Conservation (phyloP, 2,797 vertebrate genomes). For the Myotis myotis region DNA sequence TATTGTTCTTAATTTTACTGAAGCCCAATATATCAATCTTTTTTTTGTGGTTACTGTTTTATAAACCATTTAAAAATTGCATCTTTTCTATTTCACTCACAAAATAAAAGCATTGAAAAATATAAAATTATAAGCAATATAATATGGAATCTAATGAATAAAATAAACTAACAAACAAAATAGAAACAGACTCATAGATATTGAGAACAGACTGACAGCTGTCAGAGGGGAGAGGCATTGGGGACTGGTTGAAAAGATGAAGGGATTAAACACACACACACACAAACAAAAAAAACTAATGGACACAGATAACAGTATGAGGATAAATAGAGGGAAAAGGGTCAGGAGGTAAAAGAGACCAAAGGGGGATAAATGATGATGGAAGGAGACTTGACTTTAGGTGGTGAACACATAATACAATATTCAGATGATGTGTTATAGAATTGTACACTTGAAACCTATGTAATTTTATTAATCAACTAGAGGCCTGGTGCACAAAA, state of each 20-base stretch:
- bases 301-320: background rate
- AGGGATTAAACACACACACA: background rate
- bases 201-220: background rate
- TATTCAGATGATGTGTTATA: background rate
- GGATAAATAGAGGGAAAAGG: background rate
- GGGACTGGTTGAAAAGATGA: background rate
- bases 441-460: background rate
- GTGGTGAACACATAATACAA: background rate
- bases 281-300: background rate
- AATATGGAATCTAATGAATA: too few relatives aligned
- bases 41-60: background rate
- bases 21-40: background rate
- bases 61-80: conserved; percentile 1
- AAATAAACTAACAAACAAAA: too few relatives aligned
- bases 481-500: too few relatives aligned
- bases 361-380: background rate
- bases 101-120: background rate
- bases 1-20: conserved; percentile 31
- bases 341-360: background rate
- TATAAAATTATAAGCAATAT: background rate
- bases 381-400: background rate
- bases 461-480: background rate
- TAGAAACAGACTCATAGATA: background rate
- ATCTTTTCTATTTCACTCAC: background rate
- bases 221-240: background rate